Base-by-base conservation (phyloP, 92 coral and sea anemone genomes). In the Umimayanthus kanabou region DNA sequence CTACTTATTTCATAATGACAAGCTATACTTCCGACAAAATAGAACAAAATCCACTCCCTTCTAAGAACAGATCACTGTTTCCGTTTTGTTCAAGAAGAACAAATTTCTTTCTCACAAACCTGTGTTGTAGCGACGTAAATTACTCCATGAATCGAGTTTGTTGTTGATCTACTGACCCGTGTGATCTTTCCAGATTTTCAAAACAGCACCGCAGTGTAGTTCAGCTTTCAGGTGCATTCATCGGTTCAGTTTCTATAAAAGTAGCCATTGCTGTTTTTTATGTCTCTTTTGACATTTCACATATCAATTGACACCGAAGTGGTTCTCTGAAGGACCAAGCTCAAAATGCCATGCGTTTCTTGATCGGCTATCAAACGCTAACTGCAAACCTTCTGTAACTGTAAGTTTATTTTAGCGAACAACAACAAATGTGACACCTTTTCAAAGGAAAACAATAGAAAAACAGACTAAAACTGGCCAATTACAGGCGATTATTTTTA, bases 211-310 rank as follows among this genome's bases (percentile, higher is more conserved):
- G 26, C 69, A 1, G 69, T 75, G 50, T 39, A 39, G n/a, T 75
- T 75, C 79, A 75, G 79, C 79, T 75, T 75, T 37, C 79, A 39
- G 45, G 47, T 75, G 79, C 45, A 73, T 37, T 14, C 69, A 23
- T 20, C 69, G 26, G 69, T 61, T 61, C 26, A 61, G 9, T 14
- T 61, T 20, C 26, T 61, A 2, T 61, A 20, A 22, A 61, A 61
- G 69, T 61, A 16, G 26, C 9, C 25, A 2, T 20, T 22, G 26
- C 26, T 20, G 69, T 61, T 61, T 14, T 75, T 20, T 75, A 29
- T 75, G 25, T 39, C 49, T 39, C 28, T 43, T 40, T 33, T 75
- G 10, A 39, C 30, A 37, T 25, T 9, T 28, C 25, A 13, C 79
- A 39, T 75, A 18, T 20, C 20, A 8, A 30, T 14, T 73, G 39